These are phyloP conservation scores for Caerostris extrusa DNA, from an alignment of 1,140 invertebrate species.

Conservation along the genomic window DNA sequence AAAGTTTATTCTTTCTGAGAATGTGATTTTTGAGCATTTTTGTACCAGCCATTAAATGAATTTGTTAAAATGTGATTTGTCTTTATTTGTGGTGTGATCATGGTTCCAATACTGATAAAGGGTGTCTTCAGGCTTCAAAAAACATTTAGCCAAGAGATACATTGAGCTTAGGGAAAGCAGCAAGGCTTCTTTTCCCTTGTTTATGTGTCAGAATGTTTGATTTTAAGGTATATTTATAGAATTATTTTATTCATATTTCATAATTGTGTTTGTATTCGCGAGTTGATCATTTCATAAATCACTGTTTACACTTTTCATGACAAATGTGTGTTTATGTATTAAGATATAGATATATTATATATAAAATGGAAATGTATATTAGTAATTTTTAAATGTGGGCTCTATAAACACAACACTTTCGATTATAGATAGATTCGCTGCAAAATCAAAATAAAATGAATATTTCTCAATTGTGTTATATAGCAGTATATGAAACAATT, in stretches of 20 bases:
- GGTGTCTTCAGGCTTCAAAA: slow-evolving; percentile 52
- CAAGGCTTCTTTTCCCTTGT: slow-evolving; percentile 67
- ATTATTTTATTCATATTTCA: slow-evolving; percentile 16
- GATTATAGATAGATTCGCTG: not conserved
- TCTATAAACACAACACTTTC: not conserved
- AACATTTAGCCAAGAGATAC: slow-evolving; percentile 52
- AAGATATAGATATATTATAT: not conserved
- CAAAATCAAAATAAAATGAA: no score
- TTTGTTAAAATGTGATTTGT: not conserved
- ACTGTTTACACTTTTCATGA: slow-evolving; percentile 25
- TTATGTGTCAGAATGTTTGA: not conserved
- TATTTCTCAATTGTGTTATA: no score
- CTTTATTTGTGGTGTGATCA: not conserved
- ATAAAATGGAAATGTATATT: not conserved
- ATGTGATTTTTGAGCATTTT: no score
- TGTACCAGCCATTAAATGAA: no score
- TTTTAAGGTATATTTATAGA: not conserved
- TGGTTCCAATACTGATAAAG: slow-evolving; percentile 45
- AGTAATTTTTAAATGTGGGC: not conserved
- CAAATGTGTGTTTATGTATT: not conserved
- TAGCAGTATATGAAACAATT: no score
- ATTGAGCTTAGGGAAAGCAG: slow-evolving; percentile 71
- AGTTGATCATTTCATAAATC: slow-evolving; percentile 22
- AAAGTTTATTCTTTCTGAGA: no score
- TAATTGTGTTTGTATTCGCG: not conserved